Evolutionary conservation across 2,113 vertebrate genomes (phyloP), one percentile per base, ranked within the genome.

Genomic region (Anhinga rufa): DNA sequence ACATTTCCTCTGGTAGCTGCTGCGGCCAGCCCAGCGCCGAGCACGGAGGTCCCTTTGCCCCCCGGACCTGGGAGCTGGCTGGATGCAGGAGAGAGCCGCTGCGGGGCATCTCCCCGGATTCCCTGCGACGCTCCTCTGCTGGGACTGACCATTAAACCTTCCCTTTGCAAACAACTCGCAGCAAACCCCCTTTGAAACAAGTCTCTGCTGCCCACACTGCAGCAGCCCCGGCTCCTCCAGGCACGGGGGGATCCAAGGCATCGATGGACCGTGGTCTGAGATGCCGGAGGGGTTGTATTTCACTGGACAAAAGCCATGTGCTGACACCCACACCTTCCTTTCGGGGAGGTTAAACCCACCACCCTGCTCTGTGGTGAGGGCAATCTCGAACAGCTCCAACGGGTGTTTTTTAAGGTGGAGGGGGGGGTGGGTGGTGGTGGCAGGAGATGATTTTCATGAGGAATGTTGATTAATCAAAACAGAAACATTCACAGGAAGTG

Each of bases 401-500:
- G 61, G 72, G 12, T 16, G 16, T 29, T 91, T 44, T 52, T 29
- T 1, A 9, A 16, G 7, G 29, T 22, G 58, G 42, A 15, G 17
- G 17, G 12, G 22, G 20, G 60, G 48, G 38, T 9, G 38, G 38
- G 38, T 40, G n/a, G 17, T 13, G 38, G 38, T 40, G n/a, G 17
- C 14, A 71, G 69, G 34, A 58, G 78, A 79, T 64, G 44, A 58
- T 83, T 94, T 93, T 88, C 80, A 10, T 1, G 40, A 86, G 64
- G 76, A 97, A 94, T 88, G 86, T 70, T 78, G 83, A 69, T 86
- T 94, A 92, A 95, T 93, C 93, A 85, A 82, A 96, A 54, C 31
- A 82, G 76, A 86, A 92, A 65, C 68, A 18, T 36, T 80, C 44
- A 32, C 79, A 81, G 91, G 95, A 95, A 92, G 79, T 5, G 9